Base-by-base conservation (phyloP, 2,888 invertebrate species). In the Tenthredo scrophulariae region DNA sequence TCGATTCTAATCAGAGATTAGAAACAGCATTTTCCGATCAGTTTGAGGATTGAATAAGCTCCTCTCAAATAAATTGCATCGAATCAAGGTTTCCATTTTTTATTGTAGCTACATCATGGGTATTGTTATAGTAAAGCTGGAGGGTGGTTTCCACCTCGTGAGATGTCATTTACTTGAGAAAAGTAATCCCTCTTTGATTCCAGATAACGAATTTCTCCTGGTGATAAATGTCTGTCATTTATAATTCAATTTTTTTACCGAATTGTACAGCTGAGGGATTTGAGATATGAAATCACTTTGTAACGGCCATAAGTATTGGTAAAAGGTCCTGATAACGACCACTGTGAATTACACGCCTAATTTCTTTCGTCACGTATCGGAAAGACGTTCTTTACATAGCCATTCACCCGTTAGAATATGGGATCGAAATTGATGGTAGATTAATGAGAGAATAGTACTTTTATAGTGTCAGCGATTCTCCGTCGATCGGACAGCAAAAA, bases 101-200 rank as follows among this genome's bases (percentile, higher is more conserved):
- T 33, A 33, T 67, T 67, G 67, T 33, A 67, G 7, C 10, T 67
- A 67, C 67, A 65, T 26, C 22, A 33, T 67, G 67, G 29, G 6
- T 13, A 13, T 67, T 29, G 67, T 67, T 67, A 46, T 13, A 10
- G 22, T 26, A 67, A 13, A 26, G 29, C 67, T 67, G 33, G 4
- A 46, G 46, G 26, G 29, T 33, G 29, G 6, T 29, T 67, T 6
- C 29, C 29, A 67, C 67, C 6, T 29, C 18, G 67, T 33, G 1
- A 67, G 15, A 29, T 43, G 7, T n/a, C n/a, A 37, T 22, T 43
- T n/a, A 43, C 43, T 9, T 43, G 37, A 37, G 22, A 43, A 26
- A 72, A 72, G 40, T 72, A 72, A 72, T 72, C 43, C 72, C 13
- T 43, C 9, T 72, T 72, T 40, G 13, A 72, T 72, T 72, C 40